These are phyloP conservation scores for Leucoma salicis DNA, from an alignment of 2,888 invertebrate genomes.

Conservation along the genomic window DNA sequence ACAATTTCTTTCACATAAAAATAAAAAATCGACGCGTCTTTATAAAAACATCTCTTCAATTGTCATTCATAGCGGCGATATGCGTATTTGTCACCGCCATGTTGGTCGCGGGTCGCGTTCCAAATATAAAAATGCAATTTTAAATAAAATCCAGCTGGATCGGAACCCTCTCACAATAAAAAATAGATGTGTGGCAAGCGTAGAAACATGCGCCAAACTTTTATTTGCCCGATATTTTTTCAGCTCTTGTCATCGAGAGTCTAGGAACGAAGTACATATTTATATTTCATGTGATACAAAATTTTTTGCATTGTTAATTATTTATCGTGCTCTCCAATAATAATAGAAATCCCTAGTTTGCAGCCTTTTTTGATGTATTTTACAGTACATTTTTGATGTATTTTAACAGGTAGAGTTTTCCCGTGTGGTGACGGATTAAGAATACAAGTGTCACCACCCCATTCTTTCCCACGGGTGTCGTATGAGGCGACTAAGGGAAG, in stretches of 20 bases:
- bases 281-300: too few species aligned
- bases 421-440: too few species aligned
- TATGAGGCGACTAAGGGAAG: too few species aligned
- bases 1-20: constrained; percentile 81
- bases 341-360: too few species aligned
- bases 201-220: constrained; percentile 52
- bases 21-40: constrained; percentile 72
- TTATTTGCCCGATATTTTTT: constrained; percentile 41
- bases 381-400: too few species aligned
- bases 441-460: too few species aligned
- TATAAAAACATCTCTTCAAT: constrained; percentile 81
- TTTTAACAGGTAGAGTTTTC: too few species aligned
- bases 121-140: constrained; percentile 82
- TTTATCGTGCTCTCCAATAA: too few species aligned
- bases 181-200: constrained; percentile 66
- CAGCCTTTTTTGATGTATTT: too few species aligned
- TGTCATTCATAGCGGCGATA: constrained; percentile 79
- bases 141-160: constrained; percentile 72
- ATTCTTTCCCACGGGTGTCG: too few species aligned
- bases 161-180: constrained; percentile 75
- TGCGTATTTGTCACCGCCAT: constrained; percentile 80
- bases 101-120: constrained; percentile 71
- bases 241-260: constrained; percentile 9
- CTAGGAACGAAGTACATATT: not conserved
- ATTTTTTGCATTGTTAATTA: too few species aligned